A percentile compares a stretch with the other conserved stretches of the same genome.
phyloP scores from a whole-genome alignment of 2,113 vertebrate species.

The Chionis minor region DNA sequence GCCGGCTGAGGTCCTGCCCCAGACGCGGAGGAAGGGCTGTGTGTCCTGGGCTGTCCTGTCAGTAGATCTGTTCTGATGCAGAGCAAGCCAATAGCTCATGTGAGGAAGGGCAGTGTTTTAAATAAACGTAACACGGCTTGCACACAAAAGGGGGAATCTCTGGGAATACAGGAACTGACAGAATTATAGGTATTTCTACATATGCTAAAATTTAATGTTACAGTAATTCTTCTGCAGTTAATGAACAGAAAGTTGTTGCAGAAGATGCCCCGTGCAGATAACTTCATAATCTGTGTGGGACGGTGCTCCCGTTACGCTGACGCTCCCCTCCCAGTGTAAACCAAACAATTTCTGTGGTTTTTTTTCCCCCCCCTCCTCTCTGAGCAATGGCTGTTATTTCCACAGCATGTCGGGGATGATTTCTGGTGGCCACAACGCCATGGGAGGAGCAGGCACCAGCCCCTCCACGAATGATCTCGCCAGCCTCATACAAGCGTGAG shows the following conservation, averaged over 20 bases:
- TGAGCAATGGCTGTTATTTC: not conserved
- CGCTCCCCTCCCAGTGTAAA: not conserved
- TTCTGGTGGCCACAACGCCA: constrained; percentile 81
- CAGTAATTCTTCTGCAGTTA: not conserved
- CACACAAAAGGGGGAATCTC: not conserved
- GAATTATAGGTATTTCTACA: rapidly evolving
- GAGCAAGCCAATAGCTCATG: not conserved
- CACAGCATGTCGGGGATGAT: constrained; percentile 95
- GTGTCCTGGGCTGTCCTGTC: not conserved
- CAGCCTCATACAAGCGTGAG: constrained; percentile 95
- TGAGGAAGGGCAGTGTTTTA: not conserved
- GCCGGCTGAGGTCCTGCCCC: not conserved
- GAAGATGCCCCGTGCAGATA: not conserved
- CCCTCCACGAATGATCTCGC: constrained; percentile 84
- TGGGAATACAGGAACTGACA: not conserved
- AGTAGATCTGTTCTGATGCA: not conserved
- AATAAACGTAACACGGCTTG: not conserved
- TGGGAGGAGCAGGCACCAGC: constrained; percentile 70
- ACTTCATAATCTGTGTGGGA: rapidly evolving
- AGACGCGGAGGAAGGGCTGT: not conserved
- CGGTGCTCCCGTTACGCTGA: rapidly evolving
- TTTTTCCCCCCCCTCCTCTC: not conserved
- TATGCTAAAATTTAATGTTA: not conserved
- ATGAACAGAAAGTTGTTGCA: not conserved
- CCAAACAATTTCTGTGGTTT: not conserved